Evolutionary conservation across 2,888 invertebrate genomes (phyloP).

Genomic region (Trachelus stipa): DNA sequence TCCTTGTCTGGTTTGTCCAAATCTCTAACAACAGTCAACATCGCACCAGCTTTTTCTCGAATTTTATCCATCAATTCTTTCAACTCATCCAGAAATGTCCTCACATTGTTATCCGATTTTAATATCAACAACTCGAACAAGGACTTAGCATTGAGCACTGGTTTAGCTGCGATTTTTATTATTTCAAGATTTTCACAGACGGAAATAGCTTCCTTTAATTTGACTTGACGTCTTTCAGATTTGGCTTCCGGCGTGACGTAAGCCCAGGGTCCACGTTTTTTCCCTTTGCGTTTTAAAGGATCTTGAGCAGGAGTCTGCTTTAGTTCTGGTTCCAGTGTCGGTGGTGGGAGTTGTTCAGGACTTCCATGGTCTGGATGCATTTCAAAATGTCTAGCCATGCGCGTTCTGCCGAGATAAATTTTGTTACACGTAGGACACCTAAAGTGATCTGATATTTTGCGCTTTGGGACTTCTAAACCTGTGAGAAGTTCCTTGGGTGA

Average conservation of each 20-base stretch:
- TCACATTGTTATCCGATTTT: slow-evolving; percentile 57
- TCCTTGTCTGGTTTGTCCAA: slow-evolving; percentile 39
- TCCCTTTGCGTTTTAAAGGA: slow-evolving; percentile 59
- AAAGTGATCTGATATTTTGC: slow-evolving; percentile 69
- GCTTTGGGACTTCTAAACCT: slow-evolving; percentile 61
- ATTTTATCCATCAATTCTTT: slow-evolving; percentile 54
- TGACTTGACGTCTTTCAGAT: slow-evolving; percentile 56
- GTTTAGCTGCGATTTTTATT: slow-evolving; percentile 59
- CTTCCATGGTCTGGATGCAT: slow-evolving; percentile 73
- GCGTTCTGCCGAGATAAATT: slow-evolving; percentile 73
- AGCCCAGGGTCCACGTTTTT: slow-evolving; percentile 62
- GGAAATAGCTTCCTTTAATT: slow-evolving; percentile 59
- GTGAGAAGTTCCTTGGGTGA: slow-evolving; percentile 54
- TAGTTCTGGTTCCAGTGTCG: slow-evolving; percentile 54
- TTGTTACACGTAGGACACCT: slow-evolving; percentile 75
- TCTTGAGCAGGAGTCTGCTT: slow-evolving; percentile 44
- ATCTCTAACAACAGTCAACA: slow-evolving; percentile 42
- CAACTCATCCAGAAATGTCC: slow-evolving; percentile 55
- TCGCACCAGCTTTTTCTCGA: slow-evolving; percentile 46
- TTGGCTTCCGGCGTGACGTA: slow-evolving; percentile 62
- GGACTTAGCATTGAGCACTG: slow-evolving; percentile 56
- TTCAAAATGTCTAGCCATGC: slow-evolving; percentile 73
- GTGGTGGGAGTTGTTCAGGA: slow-evolving; percentile 59
- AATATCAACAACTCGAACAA: slow-evolving; percentile 56
- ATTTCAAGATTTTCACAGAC: slow-evolving; percentile 58